Conservation (phyloP, 2,888 invertebrate species). For the Drosophila greeni region DNA sequence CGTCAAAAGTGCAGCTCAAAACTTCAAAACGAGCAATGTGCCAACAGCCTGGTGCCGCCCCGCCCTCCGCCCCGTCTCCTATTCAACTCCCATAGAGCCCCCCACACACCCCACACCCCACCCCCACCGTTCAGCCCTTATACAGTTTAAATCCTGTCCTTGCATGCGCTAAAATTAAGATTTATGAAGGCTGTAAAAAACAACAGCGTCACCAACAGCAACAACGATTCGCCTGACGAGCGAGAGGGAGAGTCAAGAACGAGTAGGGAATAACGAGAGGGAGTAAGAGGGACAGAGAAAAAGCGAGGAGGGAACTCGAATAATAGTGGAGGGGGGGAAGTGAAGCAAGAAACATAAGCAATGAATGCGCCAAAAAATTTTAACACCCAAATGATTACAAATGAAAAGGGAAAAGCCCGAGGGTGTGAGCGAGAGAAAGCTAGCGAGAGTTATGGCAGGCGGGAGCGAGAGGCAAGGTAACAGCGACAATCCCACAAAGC, state of each 20-base stretch:
- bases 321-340: neutral
- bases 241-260: neutral
- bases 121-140: slow-evolving; percentile 14
- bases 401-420: slow-evolving; percentile 53
- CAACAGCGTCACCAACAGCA: slow-evolving; percentile 61
- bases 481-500: neutral
- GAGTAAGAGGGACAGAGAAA: neutral
- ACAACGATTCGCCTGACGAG: slow-evolving; percentile 4
- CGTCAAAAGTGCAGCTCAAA: slow-evolving; percentile 74
- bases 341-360: slow-evolving; percentile 30
- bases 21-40: slow-evolving; percentile 73
- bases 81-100: neutral
- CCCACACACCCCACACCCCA: neutral
- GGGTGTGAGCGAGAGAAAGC: slow-evolving; percentile 1
- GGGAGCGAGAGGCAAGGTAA: slow-evolving; percentile 15
- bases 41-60: slow-evolving; percentile 34
- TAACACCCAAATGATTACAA: slow-evolving; percentile 74
- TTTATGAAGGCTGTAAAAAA: slow-evolving; percentile 74
- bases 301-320: neutral
- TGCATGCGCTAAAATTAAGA: slow-evolving; percentile 74
- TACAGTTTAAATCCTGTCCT: slow-evolving; percentile 54
- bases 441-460: neutral
- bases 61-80: neutral
- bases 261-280: neutral
- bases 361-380: slow-evolving; percentile 71